Evolutionary conservation across 2,113 vertebrate genomes (phyloP).

Genomic region (Menidia beryllina): DNA sequence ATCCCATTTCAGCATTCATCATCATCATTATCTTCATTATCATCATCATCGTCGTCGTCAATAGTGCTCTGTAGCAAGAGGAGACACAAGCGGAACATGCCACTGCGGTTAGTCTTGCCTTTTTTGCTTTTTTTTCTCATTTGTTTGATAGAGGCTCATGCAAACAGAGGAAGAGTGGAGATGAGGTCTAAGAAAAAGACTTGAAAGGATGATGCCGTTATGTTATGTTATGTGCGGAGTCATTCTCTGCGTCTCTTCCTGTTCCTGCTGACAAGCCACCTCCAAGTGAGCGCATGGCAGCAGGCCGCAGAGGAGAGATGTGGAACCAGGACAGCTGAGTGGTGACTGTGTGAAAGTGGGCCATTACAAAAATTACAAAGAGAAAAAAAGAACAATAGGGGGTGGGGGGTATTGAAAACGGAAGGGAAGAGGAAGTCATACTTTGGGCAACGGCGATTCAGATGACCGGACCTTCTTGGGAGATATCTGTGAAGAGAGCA

Average conservation of each 20-base stretch:
- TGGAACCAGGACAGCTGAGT: conserved; percentile 52
- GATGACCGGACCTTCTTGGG: conserved; percentile 86
- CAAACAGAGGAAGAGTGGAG: conserved; percentile 56
- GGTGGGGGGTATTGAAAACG: conserved; percentile 31
- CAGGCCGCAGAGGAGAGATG: conserved; percentile 62
- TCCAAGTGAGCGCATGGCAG: conserved; percentile 72
- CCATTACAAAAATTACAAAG: conserved; percentile 15
- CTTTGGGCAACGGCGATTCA: conserved; percentile 85
- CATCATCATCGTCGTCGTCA: conserved; percentile 41
- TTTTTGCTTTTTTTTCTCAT: too few relatives aligned
- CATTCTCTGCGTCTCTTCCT: conserved; percentile 49
- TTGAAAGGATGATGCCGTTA: conserved; percentile 53
- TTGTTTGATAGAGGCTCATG: conserved; percentile 73
- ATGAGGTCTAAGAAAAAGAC: conserved; percentile 62
- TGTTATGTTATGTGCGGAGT: conserved; percentile 67
- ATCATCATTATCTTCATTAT: conserved; percentile 44
- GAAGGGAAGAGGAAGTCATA: conserved; percentile 82
- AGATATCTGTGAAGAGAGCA: conserved; percentile 89
- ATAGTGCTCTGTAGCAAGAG: conserved; percentile 35
- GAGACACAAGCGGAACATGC: conserved; percentile 62
- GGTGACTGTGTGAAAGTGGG: conserved; percentile 48
- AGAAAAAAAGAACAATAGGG: background rate
- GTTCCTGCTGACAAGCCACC: conserved; percentile 59
- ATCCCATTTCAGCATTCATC: conserved; percentile 59
- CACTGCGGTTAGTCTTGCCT: conserved; percentile 36